phyloP scores from a whole-genome alignment of 2,888 invertebrate species.

The Ochlodes sylvanus region DNA sequence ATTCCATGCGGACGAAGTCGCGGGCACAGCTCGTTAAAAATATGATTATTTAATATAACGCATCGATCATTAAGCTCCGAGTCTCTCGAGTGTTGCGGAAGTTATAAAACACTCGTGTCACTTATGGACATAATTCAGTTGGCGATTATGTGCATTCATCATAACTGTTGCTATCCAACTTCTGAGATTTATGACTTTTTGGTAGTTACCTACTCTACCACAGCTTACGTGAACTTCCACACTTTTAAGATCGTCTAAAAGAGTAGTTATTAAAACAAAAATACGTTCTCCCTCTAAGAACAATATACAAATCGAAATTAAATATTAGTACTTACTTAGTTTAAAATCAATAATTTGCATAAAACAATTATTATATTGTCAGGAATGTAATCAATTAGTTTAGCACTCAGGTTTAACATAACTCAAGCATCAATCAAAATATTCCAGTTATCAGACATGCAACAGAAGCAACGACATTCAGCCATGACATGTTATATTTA shows the following conservation, averaged over 20 bases:
- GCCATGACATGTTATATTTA: neutral
- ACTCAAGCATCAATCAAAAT: neutral
- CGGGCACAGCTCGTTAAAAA: no score
- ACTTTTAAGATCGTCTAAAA: no score
- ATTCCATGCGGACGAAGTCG: no score
- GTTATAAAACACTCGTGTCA: neutral
- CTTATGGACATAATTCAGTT: neutral
- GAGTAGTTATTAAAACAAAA: no score
- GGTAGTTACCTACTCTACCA: no score
- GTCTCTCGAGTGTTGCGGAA: neutral
- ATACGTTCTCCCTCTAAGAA: no score
- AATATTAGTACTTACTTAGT: no score
- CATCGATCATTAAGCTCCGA: neutral
- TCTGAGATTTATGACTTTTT: no score
- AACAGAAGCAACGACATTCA: neutral
- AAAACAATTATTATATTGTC: neutral
- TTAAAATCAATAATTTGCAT: neutral
- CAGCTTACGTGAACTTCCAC: no score
- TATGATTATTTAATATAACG: neutral
- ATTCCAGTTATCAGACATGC: constrained; percentile 2
- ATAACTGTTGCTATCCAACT: neutral
- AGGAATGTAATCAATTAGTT: neutral
- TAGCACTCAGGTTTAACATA: no score
- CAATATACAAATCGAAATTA: no score
- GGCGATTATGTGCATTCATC: neutral